Evolutionary conservation across 2,113 vertebrate genomes (phyloP).

Genomic region (Lamprotornis superbus): DNA sequence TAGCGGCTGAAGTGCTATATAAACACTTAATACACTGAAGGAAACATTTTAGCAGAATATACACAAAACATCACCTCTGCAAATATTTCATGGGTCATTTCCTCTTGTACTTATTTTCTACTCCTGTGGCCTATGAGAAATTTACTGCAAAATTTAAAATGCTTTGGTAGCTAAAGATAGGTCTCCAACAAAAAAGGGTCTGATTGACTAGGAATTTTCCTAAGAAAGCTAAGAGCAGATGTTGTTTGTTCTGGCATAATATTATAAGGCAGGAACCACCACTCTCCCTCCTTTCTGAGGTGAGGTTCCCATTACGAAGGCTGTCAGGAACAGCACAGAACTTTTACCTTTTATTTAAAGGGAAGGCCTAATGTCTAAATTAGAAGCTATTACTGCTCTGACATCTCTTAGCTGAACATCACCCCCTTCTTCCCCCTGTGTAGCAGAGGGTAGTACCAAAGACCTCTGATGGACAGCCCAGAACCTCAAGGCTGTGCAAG

Average conservation of each 20-base stretch:
- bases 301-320: neutral
- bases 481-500: neutral
- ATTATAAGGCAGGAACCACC: neutral
- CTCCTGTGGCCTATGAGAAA: neutral
- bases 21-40: constrained; percentile 40
- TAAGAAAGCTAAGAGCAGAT: neutral
- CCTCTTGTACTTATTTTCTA: constrained; percentile 13
- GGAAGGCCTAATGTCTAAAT: neutral
- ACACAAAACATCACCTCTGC: constrained; percentile 27
- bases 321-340: neutral
- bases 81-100: constrained; percentile 27
- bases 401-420: neutral
- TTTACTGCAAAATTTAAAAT: neutral
- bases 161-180: neutral
- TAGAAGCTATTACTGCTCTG: neutral
- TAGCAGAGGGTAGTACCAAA: neutral
- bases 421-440: accelerated
- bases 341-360: neutral
- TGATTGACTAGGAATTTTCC: neutral
- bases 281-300: neutral
- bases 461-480: neutral
- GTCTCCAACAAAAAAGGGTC: neutral
- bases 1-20: neutral
- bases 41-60: constrained; percentile 38
- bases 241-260: neutral